Evolutionary conservation across 2,113 vertebrate genomes (phyloP).

Genomic region (Edolisoma coerulescens): DNA sequence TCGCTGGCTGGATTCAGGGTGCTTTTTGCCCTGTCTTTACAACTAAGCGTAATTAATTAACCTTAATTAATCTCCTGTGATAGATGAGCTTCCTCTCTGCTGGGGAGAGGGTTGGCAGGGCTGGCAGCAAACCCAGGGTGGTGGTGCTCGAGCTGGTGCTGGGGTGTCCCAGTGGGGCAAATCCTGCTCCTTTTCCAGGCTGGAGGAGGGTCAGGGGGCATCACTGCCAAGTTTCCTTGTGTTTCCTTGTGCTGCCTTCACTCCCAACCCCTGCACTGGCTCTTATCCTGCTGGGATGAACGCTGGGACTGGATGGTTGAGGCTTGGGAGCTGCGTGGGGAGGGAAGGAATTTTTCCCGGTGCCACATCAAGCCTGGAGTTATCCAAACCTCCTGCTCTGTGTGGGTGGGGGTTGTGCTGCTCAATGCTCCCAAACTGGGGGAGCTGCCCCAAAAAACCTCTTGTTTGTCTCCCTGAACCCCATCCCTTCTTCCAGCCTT

Average conservation of each 20-base stretch:
- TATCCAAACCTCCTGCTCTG: neutral
- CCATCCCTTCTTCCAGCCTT: neutral
- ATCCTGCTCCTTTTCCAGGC: neutral
- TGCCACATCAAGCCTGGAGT: conserved; percentile 9
- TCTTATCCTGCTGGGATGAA: neutral
- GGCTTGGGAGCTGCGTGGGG: neutral
- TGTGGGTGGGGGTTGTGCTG: neutral
- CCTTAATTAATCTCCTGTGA: neutral
- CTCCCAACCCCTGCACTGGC: neutral
- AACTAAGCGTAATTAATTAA: neutral
- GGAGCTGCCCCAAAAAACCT: neutral
- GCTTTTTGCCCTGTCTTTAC: neutral
- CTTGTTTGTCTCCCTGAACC: accelerated
- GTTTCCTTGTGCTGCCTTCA: neutral
- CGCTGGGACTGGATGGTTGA: neutral
- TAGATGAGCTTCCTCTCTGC: neutral
- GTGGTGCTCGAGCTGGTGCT: neutral
- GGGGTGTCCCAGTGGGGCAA: neutral
- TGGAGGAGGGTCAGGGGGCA: neutral
- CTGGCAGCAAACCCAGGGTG: neutral
- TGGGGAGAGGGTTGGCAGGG: neutral
- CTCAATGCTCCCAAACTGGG: neutral
- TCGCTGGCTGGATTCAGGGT: neutral
- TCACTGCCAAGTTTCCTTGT: neutral
- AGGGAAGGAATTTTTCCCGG: neutral